These are phyloP conservation scores for Eupithecia centaureata DNA, from an alignment of 2,888 invertebrate genomes.

Conservation along the genomic window DNA sequence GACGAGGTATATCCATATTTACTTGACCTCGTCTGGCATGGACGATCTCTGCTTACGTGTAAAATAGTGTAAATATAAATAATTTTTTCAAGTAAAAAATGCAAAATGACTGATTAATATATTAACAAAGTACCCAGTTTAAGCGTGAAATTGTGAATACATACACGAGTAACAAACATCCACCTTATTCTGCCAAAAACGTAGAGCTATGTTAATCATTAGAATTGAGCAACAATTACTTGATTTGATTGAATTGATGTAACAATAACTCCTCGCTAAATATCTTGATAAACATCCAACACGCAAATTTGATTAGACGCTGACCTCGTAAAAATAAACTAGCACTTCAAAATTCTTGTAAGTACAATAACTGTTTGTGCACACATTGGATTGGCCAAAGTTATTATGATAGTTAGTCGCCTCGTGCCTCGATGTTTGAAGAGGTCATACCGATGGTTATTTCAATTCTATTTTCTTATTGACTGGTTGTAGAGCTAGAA, in stretches of 20 bases:
- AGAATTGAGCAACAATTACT: neutral
- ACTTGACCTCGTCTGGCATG: neutral
- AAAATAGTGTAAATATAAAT: no score
- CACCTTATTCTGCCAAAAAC: neutral
- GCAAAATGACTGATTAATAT: no score
- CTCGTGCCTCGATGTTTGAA: constrained; percentile 61
- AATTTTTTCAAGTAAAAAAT: neutral
- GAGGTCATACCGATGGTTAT: constrained; percentile 65
- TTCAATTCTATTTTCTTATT: constrained; percentile 63
- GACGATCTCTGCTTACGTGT: neutral
- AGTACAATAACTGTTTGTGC: constrained; percentile 22
- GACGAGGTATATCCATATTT: no score
- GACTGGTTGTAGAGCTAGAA: constrained; percentile 8
- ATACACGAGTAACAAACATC: neutral
- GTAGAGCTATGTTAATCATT: constrained; percentile 3
- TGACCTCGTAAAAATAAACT: constrained; percentile 21
- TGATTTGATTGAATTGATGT: no score
- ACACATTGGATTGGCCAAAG: constrained; percentile 32
- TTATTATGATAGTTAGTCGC: constrained; percentile 49
- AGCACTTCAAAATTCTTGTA: constrained; percentile 28
- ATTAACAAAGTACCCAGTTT: no score
- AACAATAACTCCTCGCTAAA: constrained; percentile 1
- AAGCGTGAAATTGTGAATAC: neutral
- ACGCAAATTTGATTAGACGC: neutral
- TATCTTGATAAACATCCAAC: neutral